phyloP scores from a whole-genome alignment of 2,113 vertebrate species.

The Silurus glanis region DNA sequence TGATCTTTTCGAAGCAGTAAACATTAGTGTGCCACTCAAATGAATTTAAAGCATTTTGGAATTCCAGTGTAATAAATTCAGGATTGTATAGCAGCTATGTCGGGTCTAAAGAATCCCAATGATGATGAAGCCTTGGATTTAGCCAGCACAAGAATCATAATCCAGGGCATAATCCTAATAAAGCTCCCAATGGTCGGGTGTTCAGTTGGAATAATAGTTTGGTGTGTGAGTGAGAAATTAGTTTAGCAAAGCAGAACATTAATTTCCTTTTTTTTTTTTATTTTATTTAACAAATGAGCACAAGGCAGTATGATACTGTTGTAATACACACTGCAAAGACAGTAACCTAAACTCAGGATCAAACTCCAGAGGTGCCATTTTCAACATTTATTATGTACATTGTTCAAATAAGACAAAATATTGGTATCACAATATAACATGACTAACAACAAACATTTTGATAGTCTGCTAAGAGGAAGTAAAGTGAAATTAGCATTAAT shows the following conservation, averaged over 20 bases:
- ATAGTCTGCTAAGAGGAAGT: no score
- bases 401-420: no score
- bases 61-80: background rate
- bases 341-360: background rate
- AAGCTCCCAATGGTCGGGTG: background rate
- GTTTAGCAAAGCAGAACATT: background rate
- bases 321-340: background rate
- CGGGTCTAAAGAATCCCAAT: background rate
- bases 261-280: background rate
- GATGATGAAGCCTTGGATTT: background rate
- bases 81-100: background rate
- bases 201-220: background rate
- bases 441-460: no score
- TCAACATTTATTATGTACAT: no score
- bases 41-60: background rate
- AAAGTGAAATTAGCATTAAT: no score
- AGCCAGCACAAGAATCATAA: background rate
- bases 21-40: background rate
- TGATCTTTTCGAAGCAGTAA: no score
- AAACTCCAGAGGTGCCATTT: background rate
- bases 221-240: background rate
- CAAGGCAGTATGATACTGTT: background rate
- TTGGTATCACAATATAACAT: no score
- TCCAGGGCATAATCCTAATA: background rate
- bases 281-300: background rate